Evolutionary conservation across 2,113 vertebrate genomes (phyloP), one percentile per base, ranked within the genome.

Genomic region (Alethe diademata): DNA sequence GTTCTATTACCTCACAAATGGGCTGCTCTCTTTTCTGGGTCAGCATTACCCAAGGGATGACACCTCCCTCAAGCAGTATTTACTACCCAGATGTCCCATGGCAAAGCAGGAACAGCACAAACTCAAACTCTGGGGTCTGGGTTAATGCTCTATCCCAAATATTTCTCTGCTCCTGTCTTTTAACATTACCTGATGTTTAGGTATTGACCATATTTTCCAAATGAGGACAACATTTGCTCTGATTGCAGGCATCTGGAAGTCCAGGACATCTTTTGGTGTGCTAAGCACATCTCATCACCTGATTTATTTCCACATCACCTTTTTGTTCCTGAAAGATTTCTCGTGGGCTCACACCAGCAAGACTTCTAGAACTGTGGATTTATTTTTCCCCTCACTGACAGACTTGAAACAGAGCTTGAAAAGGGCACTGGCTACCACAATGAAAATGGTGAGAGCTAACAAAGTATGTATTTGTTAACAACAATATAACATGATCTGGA

Each of bases 211-310:
- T 22, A 3, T 17, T 56, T 84, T 38, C 26, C 28, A 73, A 24
- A 61, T 26, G 24, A 53, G 15, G 15, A 38, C 12, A 60, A 60
- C 5, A 18, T 38, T 42, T 73, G 14, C 50, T 65, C 28, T 57
- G 57, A 26, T 4, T 54, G 14, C 16, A 69, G 40, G 5, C 31
- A 60, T 25, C 45, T 48, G 20, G 19, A 84, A 73, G 12, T 29
- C 54, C 53, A 40, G 23, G 14, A 22, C 2, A 1, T 4, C 17
- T 31, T 10, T 11, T 3, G 15, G 40, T 43, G 16, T 5, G 2
- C 19, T n/a, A n/a, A 62, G 22, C 14, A 28, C 11, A 28, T 43
- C 26, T 38, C 36, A 19, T 43, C 36, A 72, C 29, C 43, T 42
- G 23, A 58, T 78, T 78, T n/a, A 80, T 29, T 9, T 40, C 57